A percentile compares a stretch with the other conserved stretches of the same genome.
Evolutionary conservation across 2,888 invertebrate genomes (phyloP).

Genomic region (Drosophila gaucha): DNA sequence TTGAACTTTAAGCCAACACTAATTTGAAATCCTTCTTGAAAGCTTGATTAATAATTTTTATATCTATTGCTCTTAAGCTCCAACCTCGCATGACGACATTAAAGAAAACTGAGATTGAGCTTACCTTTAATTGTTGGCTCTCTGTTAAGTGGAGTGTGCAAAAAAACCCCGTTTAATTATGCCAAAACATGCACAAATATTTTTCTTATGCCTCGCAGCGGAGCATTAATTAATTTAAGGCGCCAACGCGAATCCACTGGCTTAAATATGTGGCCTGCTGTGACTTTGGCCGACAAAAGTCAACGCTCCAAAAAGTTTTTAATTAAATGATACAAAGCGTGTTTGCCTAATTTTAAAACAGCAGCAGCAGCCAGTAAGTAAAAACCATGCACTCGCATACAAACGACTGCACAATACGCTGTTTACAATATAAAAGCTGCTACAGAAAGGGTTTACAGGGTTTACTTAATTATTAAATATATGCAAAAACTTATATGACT

Average conservation of each 20-base stretch:
- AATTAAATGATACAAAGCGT: conserved; percentile 72
- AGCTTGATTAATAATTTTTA: too few species aligned
- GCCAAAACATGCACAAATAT: conserved; percentile 75
- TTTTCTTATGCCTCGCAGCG: conserved; percentile 65
- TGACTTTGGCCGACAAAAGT: conserved; percentile 62
- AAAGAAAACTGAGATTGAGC: conserved; percentile 11
- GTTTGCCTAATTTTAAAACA: conserved; percentile 60
- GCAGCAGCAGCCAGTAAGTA: conserved; percentile 6
- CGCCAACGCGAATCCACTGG: conserved; percentile 47
- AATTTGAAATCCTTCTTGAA: too few species aligned
- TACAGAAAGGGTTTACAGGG: background rate
- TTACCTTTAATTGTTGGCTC: conserved; percentile 14
- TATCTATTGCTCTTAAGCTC: background rate
- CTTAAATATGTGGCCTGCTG: conserved; percentile 58
- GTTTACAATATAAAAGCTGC: background rate
- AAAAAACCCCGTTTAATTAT: conserved; percentile 72
- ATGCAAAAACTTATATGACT: too few species aligned
- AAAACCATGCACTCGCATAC: background rate
- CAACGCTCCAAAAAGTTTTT: conserved; percentile 62
- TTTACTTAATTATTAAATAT: background rate
- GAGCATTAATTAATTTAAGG: conserved; percentile 74
- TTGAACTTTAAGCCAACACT: background rate
- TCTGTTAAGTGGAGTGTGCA: conserved; percentile 17
- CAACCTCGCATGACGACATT: background rate
- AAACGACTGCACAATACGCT: conserved; percentile 3